Percentiles rank a stretch among this genome's conserved stretches.
These are phyloP conservation scores for Serranochromis macrocephalus DNA, from an alignment of 2,113 vertebrate genomes.

Conservation along the genomic window DNA sequence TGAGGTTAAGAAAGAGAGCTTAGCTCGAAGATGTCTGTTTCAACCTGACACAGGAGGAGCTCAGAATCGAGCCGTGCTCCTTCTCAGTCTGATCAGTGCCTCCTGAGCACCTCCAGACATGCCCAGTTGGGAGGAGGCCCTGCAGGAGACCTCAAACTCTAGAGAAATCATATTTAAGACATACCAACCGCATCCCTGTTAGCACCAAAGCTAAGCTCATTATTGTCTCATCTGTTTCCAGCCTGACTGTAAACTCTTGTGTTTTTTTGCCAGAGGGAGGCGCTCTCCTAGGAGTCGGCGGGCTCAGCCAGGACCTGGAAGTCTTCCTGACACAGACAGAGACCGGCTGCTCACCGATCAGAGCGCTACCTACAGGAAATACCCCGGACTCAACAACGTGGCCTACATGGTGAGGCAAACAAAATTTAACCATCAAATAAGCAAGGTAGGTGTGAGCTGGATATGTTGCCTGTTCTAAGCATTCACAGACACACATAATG, in stretches of 20 bases:
- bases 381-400: constrained; percentile 93
- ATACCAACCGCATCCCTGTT: background rate
- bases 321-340: constrained; percentile 80
- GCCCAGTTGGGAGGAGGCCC: background rate
- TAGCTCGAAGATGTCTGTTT: background rate
- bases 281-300: constrained; percentile 85
- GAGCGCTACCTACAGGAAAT: constrained; percentile 89
- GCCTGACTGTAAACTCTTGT: background rate
- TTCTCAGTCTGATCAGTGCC: background rate
- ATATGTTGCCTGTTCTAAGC: background rate
- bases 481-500: background rate
- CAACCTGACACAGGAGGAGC: background rate
- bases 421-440: background rate
- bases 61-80: background rate
- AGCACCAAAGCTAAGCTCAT: background rate
- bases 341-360: constrained; percentile 83
- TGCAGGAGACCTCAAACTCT: background rate
- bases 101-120: background rate
- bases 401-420: constrained; percentile 85
- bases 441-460: background rate
- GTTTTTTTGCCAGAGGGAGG: constrained; percentile 67
- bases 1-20: background rate
- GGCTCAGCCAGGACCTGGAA: constrained; percentile 81
- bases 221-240: background rate
- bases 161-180: background rate